Percentiles rank a stretch among this genome's conserved stretches.
Evolutionary conservation across 2,888 invertebrate species (phyloP).

Genomic region (Dryobotodes eremita): DNA sequence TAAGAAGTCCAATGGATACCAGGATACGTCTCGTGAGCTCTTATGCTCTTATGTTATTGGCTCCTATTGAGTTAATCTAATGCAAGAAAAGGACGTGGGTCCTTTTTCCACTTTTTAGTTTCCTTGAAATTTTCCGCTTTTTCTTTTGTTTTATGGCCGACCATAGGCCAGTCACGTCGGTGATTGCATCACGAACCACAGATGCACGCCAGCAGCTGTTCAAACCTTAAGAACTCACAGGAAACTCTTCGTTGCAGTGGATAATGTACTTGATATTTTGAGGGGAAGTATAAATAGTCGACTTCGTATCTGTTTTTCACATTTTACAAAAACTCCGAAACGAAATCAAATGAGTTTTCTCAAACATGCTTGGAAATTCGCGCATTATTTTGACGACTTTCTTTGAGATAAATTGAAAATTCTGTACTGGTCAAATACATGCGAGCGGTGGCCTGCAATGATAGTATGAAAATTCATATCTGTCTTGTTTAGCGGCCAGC

Average conservation of each 20-base stretch:
- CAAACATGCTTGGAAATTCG: too few relatives aligned
- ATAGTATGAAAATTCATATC: too few relatives aligned
- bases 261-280: background rate
- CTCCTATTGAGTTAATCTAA: background rate
- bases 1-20: background rate
- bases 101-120: too few relatives aligned
- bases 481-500: too few relatives aligned
- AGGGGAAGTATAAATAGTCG: too few relatives aligned
- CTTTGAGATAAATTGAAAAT: too few relatives aligned
- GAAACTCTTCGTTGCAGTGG: constrained; percentile 29
- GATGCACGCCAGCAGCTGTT: constrained; percentile 54
- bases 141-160: constrained; percentile 14
- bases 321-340: background rate
- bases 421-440: too few relatives aligned
- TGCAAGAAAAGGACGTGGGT: background rate
- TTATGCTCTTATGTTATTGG: too few relatives aligned
- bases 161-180: constrained; percentile 57
- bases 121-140: background rate
- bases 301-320: background rate
- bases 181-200: constrained; percentile 63
- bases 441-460: too few relatives aligned
- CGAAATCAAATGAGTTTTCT: too few relatives aligned
- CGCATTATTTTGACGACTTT: too few relatives aligned
- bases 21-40: background rate
- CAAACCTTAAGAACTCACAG: constrained; percentile 30